A percentile compares a stretch with the other conserved stretches of the same genome.
These are phyloP conservation scores for Drosophila eohydei DNA, from an alignment of 2,888 invertebrate species.

Conservation along the genomic window DNA sequence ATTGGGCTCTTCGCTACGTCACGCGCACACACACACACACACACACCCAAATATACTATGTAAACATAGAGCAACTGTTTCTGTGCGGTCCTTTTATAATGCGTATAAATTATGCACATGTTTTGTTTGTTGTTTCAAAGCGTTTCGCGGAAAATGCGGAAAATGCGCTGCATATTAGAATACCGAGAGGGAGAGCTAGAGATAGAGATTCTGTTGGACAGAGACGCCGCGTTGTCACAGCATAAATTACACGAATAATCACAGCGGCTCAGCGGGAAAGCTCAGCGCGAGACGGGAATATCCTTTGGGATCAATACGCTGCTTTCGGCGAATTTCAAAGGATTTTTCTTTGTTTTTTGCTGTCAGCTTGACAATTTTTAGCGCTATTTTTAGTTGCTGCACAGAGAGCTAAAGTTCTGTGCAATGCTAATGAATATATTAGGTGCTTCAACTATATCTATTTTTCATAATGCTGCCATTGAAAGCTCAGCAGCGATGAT, in stretches of 20 bases:
- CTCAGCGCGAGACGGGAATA: not conserved
- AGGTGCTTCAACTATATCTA: slow-evolving; percentile 1
- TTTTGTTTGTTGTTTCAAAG: slow-evolving; percentile 62
- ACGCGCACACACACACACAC: not conserved
- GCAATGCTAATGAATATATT: slow-evolving; percentile 1
- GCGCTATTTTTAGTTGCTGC: not conserved
- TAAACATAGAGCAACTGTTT: slow-evolving; percentile 17
- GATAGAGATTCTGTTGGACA: not conserved
- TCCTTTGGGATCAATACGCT: slow-evolving; percentile 9
- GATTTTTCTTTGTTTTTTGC: slow-evolving; percentile 14
- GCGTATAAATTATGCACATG: slow-evolving; percentile 62
- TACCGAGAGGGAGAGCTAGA: not conserved
- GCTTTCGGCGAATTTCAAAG: slow-evolving; percentile 13
- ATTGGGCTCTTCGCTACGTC: slow-evolving; percentile 21
- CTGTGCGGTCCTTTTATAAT: slow-evolving; percentile 45
- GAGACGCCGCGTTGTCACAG: slow-evolving; percentile 17
- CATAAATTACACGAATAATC: slow-evolving; percentile 44
- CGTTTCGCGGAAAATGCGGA: slow-evolving; percentile 53
- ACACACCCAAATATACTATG: slow-evolving; percentile 12
- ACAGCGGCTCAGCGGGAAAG: not conserved
- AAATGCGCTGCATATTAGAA: slow-evolving; percentile 50
- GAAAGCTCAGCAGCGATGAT: not conserved
- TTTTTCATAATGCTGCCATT: not conserved
- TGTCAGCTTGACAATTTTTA: slow-evolving; percentile 8
- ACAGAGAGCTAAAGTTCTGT: not conserved